Base-by-base conservation (phyloP, 2,797 vertebrate species). In the Periparus ater region DNA sequence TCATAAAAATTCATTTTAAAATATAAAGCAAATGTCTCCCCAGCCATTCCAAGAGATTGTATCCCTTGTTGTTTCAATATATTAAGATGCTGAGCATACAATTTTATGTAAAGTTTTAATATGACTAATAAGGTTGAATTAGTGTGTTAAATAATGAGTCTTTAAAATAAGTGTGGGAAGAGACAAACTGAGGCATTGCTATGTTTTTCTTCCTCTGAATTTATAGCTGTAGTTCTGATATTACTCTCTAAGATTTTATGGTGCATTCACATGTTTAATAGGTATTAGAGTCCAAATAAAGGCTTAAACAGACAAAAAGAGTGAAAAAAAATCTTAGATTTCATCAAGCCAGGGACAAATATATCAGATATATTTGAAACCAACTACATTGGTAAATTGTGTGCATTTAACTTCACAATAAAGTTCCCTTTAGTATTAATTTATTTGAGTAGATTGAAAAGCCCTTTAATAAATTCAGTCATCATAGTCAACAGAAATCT, bases 1-100 rank as follows among this genome's bases (percentile, higher is more conserved):
- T 81, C 67, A 93, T 92, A 85, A 95, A 93, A 92, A 73, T 65
- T 78, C 34, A 65, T 93, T 93, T 95, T 82, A 85, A 55, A 73
- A 61, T 75, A 91, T 51, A 87, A 91, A 91, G 71, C n/a, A 89
- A 94, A 92, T 79, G 50, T 50, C 66, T 96, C 91, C 78, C 81
- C 26, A 74, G 89, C 38, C 53, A 48, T 83, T 92, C 63, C 82
- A 92, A 82, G 54, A 78, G 22, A 84, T 55, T 85, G 44, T 67
- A 73, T 94, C 67, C 58, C 51, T 67, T 89, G 42, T 67, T 94
- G 44, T 78, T 96, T 89, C 85, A 75, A 65, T 63, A 83, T 32
- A 58, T 88, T 80, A 91, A 87, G 42, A 82, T 85, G 50, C 38
- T 55, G 55, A 82, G 51, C 73, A 44, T 81, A 78, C 2, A 9